These are phyloP conservation scores for Eudorcas thomsonii DNA, from an alignment of 2,113 vertebrate species.

Conservation along the genomic window DNA sequence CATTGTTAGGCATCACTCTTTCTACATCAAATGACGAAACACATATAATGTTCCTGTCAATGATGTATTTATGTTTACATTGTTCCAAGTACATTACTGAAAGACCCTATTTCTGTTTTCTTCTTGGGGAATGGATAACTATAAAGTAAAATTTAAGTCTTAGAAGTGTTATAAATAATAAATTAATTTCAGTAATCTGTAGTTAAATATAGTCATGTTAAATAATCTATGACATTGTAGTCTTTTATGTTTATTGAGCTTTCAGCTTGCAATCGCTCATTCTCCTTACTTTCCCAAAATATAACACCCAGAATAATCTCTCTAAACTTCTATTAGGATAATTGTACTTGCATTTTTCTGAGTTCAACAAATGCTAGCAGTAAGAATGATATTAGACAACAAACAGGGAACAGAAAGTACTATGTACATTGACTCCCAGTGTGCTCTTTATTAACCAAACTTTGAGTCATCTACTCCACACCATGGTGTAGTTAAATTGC, in stretches of 20 bases:
- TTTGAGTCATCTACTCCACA: neutral
- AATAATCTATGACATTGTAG: neutral
- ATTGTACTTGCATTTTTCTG: neutral
- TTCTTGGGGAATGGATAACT: neutral
- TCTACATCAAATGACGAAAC: neutral
- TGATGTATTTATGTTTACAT: neutral
- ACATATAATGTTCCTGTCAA: conserved; percentile 1
- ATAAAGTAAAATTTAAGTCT: neutral
- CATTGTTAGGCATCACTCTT: neutral
- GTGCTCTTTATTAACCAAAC: neutral
- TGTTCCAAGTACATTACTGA: neutral
- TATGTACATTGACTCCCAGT: neutral
- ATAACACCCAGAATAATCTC: neutral
- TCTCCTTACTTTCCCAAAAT: neutral
- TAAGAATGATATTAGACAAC: neutral
- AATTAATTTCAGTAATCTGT: conserved; percentile 18
- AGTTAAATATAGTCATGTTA: neutral
- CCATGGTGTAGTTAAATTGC: neutral
- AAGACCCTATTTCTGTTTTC: neutral
- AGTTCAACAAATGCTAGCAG: neutral
- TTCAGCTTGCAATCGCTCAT: neutral
- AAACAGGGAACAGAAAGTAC: neutral
- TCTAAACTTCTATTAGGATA: neutral
- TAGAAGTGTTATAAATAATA: neutral
- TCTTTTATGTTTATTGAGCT: neutral